Conservation (phyloP, 2,888 invertebrate genomes). For the Elgonia sp. region DNA sequence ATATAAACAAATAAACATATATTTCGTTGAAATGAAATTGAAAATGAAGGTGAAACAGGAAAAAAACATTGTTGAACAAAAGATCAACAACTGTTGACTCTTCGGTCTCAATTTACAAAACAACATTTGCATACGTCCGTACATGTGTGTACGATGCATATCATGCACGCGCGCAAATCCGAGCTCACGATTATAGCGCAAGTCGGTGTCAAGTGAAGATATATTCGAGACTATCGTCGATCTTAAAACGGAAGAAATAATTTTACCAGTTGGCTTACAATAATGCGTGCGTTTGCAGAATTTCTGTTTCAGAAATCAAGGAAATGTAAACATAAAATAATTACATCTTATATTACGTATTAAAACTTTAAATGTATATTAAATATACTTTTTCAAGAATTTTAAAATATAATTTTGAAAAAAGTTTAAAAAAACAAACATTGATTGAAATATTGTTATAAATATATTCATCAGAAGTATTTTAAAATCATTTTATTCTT, state of each 20-base stretch:
- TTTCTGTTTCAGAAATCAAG: too few relatives aligned
- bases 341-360: too few relatives aligned
- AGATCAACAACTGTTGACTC: constrained; percentile 26
- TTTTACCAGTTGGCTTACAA: constrained; percentile 33
- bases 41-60: not conserved
- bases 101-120: constrained; percentile 45
- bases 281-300: constrained; percentile 1
- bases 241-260: constrained; percentile 53
- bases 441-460: too few relatives aligned
- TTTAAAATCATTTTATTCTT: too few relatives aligned
- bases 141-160: constrained; percentile 35
- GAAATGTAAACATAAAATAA: too few relatives aligned
- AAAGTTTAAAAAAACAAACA: too few relatives aligned
- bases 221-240: constrained; percentile 50
- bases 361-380: too few relatives aligned
- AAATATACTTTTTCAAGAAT: too few relatives aligned
- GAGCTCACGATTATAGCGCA: constrained; percentile 36
- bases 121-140: constrained; percentile 42
- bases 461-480: too few relatives aligned
- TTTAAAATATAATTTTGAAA: too few relatives aligned
- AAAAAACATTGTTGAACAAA: constrained; percentile 4
- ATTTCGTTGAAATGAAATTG: not conserved
- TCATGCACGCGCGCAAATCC: constrained; percentile 46
- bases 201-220: constrained; percentile 36
- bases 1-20: not conserved